Conservation (phyloP, 2,888 invertebrate species). For the Eupeodes latifasciatus region DNA sequence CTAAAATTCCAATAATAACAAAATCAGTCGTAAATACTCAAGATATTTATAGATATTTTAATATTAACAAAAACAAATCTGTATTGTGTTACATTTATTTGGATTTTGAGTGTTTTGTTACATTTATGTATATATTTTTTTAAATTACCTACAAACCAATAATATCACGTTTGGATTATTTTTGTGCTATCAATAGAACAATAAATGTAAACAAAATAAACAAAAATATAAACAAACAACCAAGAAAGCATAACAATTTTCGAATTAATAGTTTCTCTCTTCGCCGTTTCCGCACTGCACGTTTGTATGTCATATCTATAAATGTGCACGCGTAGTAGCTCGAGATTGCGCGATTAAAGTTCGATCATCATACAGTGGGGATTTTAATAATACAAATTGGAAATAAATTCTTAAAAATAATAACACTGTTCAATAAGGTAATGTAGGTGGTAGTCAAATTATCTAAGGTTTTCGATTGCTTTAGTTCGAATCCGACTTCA, state of each 20-base stretch:
- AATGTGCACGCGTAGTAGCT: constrained; percentile 13
- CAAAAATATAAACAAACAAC: constrained; percentile 43
- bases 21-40: neutral
- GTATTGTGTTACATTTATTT: neutral
- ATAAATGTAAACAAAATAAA: constrained; percentile 18
- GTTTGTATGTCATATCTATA: constrained; percentile 8
- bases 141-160: neutral
- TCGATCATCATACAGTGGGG: neutral
- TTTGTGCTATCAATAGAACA: constrained; percentile 49
- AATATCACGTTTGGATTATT: neutral
- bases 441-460: no score
- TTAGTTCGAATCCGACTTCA: no score
- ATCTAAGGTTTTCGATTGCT: no score
- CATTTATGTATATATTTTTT: neutral
- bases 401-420: no score
- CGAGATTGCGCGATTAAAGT: neutral
- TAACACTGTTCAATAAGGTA: no score
- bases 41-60: neutral
- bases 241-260: constrained; percentile 40
- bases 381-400: neutral
- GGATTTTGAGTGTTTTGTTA: neutral
- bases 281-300: neutral
- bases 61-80: neutral
- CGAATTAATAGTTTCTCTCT: constrained; percentile 42
- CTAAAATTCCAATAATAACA: neutral